Conservation (phyloP, 30 jellyfish, hydroid and myxozoan genomes). For the Pseudorhiza aurosa region DNA sequence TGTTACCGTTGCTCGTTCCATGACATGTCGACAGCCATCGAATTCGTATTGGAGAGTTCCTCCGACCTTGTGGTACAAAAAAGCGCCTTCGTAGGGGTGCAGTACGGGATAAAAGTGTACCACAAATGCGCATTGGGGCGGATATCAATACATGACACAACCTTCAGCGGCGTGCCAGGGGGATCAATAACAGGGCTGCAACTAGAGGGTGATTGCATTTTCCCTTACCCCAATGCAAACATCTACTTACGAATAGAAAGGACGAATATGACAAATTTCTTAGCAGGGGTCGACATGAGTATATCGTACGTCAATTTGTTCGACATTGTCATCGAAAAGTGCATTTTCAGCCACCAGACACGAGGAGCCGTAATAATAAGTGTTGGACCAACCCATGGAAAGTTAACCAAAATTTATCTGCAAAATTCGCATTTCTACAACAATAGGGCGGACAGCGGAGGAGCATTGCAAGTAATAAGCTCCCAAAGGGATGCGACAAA, state of each 20-base stretch:
- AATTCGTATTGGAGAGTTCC: not conserved
- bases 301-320: not conserved
- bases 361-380: slow-evolving; percentile 8
- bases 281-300: not conserved
- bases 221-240: slow-evolving; percentile 1
- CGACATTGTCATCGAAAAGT: not conserved
- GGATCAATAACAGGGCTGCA: not conserved
- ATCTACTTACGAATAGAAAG: not conserved
- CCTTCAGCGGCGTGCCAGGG: not conserved
- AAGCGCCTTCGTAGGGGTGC: slow-evolving; percentile 1
- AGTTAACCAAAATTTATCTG: not conserved
- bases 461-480: slow-evolving; percentile 17
- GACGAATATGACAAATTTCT: slow-evolving; percentile 2
- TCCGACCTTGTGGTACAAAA: not conserved
- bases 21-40: not conserved
- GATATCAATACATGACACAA: not conserved
- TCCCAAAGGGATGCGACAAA: not conserved
- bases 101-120: not conserved
- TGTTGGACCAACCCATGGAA: not conserved
- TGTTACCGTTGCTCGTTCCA: not conserved
- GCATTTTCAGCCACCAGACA: not conserved
- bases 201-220: not conserved
- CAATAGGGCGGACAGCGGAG: slow-evolving; percentile 27
- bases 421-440: not conserved
- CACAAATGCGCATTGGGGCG: not conserved